Percentiles rank a stretch among this genome's conserved stretches.
Evolutionary conservation across 2,113 vertebrate species (phyloP).

Genomic region (Smithornis capensis): DNA sequence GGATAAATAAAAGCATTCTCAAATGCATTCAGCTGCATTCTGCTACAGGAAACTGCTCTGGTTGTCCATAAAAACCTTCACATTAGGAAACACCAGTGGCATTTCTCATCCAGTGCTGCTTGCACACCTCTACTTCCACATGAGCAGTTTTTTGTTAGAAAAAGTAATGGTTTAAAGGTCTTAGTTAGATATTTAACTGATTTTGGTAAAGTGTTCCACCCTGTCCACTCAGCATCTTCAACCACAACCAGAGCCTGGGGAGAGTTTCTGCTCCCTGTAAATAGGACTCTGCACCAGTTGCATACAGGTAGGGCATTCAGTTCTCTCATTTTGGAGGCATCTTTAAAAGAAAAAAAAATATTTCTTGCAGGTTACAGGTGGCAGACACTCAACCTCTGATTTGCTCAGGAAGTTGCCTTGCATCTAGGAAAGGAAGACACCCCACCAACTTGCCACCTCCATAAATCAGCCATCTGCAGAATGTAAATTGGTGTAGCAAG

Average conservation of each 20-base stretch:
- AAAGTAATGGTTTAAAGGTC: neutral
- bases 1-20: neutral
- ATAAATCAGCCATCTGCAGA: neutral
- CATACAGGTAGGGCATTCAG: fast-evolving
- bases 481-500: neutral
- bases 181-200: fast-evolving
- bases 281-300: fast-evolving
- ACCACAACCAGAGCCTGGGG: neutral
- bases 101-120: neutral
- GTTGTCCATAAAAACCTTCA: neutral
- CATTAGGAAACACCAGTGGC: fast-evolving
- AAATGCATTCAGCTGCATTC: neutral
- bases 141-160: neutral
- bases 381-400: neutral
- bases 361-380: neutral
- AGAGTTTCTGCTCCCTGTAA: neutral
- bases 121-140: neutral
- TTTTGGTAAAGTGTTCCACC: neutral
- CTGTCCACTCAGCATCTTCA: neutral
- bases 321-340: neutral
- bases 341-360: neutral
- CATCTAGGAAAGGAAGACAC: neutral
- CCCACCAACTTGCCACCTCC: neutral
- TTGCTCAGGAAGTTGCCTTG: neutral
- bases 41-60: neutral